Percentiles rank a stretch among this genome's conserved stretches.
Evolutionary conservation across 2,888 invertebrate species (phyloP).

Genomic region (Chalcosyrphus nemorum): DNA sequence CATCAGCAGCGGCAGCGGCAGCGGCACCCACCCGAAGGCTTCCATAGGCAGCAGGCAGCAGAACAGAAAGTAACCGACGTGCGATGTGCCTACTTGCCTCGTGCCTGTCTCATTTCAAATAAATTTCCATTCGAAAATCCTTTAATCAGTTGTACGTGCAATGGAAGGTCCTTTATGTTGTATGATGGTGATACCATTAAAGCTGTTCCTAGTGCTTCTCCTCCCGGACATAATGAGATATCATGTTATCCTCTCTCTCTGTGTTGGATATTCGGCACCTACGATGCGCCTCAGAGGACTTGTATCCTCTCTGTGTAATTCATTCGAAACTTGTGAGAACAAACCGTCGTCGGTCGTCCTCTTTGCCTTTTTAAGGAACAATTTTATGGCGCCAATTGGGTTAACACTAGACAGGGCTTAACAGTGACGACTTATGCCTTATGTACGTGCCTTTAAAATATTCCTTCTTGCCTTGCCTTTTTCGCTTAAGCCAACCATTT

Average conservation of each 20-base stretch:
- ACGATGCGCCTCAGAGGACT: conserved; percentile 11
- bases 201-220: conserved; percentile 1
- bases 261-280: conserved; percentile 20
- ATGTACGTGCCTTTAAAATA: conserved; percentile 56
- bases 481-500: conserved; percentile 19
- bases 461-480: not conserved
- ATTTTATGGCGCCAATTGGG: conserved; percentile 52
- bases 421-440: conserved; percentile 59
- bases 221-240: conserved; percentile 42
- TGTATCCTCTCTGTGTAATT: conserved; percentile 31
- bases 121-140: conserved; percentile 57
- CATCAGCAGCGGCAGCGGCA: too few species aligned
- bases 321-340: conserved; percentile 30
- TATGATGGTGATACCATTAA: not conserved
- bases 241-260: conserved; percentile 27
- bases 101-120: conserved; percentile 24
- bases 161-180: not conserved
- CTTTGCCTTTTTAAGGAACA: not conserved
- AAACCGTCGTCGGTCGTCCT: too few species aligned
- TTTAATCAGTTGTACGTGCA: conserved; percentile 69
- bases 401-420: conserved; percentile 33
- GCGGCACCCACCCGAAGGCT: not conserved
- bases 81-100: too few species aligned
- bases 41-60: conserved; percentile 3
- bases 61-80: too few species aligned